These are phyloP conservation scores for Neodiprion virginianus DNA, from an alignment of 1,140 invertebrate species.

Conservation along the genomic window DNA sequence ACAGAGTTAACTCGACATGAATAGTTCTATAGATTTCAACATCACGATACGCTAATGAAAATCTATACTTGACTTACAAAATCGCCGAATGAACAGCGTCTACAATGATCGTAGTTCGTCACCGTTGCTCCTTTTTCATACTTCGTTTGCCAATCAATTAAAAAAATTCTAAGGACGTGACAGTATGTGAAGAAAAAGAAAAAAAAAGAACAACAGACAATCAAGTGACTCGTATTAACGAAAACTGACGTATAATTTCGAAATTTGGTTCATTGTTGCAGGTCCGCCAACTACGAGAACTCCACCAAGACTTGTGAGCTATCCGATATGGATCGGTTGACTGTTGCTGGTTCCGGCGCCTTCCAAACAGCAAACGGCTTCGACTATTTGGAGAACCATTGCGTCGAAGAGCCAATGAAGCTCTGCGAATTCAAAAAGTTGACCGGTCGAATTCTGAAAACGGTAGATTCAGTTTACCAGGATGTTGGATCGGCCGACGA, in stretches of 20 bases:
- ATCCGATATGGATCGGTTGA: slow-evolving; percentile 89
- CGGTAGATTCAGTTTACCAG: slow-evolving; percentile 92
- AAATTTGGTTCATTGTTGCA: slow-evolving; percentile 63
- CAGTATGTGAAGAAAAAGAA: neutral
- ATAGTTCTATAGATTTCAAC: neutral
- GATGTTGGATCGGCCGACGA: slow-evolving; percentile 86
- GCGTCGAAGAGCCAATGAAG: slow-evolving; percentile 87
- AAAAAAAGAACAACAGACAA: neutral
- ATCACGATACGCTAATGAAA: neutral
- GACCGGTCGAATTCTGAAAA: slow-evolving; percentile 87
- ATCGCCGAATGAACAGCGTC: neutral
- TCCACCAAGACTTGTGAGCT: slow-evolving; percentile 84
- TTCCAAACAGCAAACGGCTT: slow-evolving; percentile 75
- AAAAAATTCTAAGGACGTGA: neutral
- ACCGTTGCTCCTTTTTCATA: too few species aligned
- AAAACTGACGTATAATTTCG: neutral
- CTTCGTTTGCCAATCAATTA: too few species aligned
- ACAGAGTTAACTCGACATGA: neutral
- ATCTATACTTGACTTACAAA: neutral
- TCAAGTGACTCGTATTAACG: neutral
- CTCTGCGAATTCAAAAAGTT: slow-evolving; percentile 93
- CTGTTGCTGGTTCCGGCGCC: slow-evolving; percentile 77
- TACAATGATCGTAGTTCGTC: too few species aligned
- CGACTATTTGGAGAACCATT: slow-evolving; percentile 91
- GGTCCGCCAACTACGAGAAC: slow-evolving; percentile 90